Conservation (phyloP, 2,113 vertebrate genomes). For the Chloebia gouldiae region DNA sequence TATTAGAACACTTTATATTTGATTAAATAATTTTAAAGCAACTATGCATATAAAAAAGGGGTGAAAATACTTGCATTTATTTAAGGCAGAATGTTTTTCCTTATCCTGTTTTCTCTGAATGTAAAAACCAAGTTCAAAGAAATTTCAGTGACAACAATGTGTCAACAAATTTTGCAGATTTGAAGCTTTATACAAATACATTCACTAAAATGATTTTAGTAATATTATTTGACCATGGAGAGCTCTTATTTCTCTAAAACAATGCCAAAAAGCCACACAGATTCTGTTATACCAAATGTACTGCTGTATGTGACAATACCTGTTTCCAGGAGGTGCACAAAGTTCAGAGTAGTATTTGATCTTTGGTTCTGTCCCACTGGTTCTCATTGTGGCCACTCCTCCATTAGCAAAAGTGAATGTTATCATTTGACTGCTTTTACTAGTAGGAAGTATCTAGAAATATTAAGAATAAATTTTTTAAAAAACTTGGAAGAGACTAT, state of each 20-base stretch:
- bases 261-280: not conserved
- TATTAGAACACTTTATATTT: not conserved
- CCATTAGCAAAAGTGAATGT: conserved; percentile 94
- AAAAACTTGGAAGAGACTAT: not conserved
- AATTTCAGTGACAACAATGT: not conserved
- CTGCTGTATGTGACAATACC: conserved; percentile 65
- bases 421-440: conserved; percentile 96
- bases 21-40: not conserved
- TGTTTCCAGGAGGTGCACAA: conserved; percentile 92
- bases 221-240: not conserved
- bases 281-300: not conserved
- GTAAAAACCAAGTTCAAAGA: not conserved
- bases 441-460: conserved; percentile 89
- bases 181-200: not conserved
- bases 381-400: conserved; percentile 94
- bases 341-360: conserved; percentile 98
- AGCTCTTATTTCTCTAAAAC: not conserved
- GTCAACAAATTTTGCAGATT: not conserved
- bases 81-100: not conserved
- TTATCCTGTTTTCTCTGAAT: not conserved
- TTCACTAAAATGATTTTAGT: not conserved
- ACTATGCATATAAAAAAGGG: not conserved
- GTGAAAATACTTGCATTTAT: not conserved
- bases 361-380: conserved; percentile 96
- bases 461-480: not conserved